Percentiles rank a stretch among this genome's conserved stretches.
Evolutionary conservation across 2,888 invertebrate species (phyloP).

Genomic region (Smittia sp.): DNA sequence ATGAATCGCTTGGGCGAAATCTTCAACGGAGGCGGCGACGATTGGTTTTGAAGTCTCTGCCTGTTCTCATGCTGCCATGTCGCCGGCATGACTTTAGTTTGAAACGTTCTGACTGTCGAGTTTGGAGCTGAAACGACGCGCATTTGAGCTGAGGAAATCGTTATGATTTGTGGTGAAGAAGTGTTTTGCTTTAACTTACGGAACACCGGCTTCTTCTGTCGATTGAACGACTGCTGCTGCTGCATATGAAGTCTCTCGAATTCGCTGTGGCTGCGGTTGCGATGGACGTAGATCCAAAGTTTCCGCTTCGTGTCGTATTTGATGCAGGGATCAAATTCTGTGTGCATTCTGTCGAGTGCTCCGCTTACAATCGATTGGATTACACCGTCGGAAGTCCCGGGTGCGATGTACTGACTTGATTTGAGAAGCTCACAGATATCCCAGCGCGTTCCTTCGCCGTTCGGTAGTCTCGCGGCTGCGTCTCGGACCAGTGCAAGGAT

Average conservation of each 20-base stretch:
- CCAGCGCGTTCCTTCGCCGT: conserved; percentile 88
- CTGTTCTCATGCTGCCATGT: background rate
- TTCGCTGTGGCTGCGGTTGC: conserved; percentile 62
- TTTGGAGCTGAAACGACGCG: background rate
- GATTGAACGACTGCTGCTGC: conserved; percentile 51
- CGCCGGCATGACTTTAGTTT: background rate
- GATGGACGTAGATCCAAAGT: conserved; percentile 93
- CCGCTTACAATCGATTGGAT: conserved; percentile 80
- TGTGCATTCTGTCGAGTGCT: conserved; percentile 84
- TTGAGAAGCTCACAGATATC: conserved; percentile 87
- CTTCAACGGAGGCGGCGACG: conserved; percentile 19
- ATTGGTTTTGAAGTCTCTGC: background rate
- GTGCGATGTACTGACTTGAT: conserved; percentile 66
- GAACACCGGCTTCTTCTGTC: conserved; percentile 9
- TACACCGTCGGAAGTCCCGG: conserved; percentile 52
- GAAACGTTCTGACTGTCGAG: background rate
- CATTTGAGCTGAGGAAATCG: background rate
- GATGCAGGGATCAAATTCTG: conserved; percentile 86
- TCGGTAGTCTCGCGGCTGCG: conserved; percentile 88
- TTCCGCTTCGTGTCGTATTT: conserved; percentile 89
- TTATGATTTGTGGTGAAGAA: background rate
- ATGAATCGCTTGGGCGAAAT: conserved; percentile 6
- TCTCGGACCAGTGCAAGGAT: conserved; percentile 89
- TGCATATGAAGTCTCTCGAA: conserved; percentile 68
- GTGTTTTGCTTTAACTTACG: background rate